Conservation (phyloP, 2,797 vertebrate genomes). For the Cuculus canorus region DNA sequence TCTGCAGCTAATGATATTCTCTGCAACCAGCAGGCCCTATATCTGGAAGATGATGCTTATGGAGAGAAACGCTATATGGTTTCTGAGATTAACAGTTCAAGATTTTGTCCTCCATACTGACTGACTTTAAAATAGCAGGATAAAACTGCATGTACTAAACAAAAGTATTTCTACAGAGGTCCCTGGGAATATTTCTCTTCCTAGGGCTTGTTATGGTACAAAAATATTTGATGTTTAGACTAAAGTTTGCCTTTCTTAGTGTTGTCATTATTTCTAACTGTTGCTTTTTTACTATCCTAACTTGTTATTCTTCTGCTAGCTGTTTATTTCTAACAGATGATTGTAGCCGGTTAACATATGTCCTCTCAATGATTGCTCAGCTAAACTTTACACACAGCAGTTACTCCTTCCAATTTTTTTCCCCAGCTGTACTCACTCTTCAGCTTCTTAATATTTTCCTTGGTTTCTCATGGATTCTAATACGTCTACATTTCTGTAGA, state of each 20-base stretch:
- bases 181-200: not conserved
- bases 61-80: not conserved
- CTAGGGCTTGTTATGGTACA: not conserved
- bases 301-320: constrained; percentile 19
- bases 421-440: not conserved
- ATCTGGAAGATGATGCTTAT: not conserved
- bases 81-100: not conserved
- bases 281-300: not conserved
- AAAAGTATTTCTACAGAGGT: not conserved
- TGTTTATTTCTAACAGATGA: constrained; percentile 53
- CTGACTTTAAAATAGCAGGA: not conserved
- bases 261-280: constrained; percentile 8
- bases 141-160: not conserved
- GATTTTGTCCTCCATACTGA: not conserved
- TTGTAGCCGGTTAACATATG: constrained; percentile 10
- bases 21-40: not conserved
- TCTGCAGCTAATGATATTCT: not conserved
- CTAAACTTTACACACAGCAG: not conserved
- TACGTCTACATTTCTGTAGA: not conserved
- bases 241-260: not conserved
- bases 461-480: not conserved
- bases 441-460: constrained; percentile 25
- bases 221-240: not conserved
- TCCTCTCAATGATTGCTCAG: not conserved
- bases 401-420: not conserved